Conservation (phyloP, 2,113 vertebrate genomes). For the Apodemus speciosus region DNA sequence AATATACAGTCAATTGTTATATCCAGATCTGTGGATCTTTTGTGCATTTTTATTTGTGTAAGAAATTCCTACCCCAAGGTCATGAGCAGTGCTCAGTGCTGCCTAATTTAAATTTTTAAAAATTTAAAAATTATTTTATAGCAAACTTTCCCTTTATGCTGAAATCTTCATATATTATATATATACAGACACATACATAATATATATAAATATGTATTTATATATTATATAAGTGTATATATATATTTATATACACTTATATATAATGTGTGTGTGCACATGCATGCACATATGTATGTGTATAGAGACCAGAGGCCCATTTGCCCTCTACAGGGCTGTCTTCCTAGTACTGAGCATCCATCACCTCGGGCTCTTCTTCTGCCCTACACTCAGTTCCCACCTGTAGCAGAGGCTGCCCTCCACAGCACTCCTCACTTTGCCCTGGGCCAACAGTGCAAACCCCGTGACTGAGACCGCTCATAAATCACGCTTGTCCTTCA, state of each 20-base stretch:
- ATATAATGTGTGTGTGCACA: not conserved
- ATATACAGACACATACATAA: not conserved
- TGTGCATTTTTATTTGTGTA: not conserved
- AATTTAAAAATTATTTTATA: not conserved
- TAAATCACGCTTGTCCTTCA: slow-evolving; percentile 43
- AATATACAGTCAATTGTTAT: not conserved
- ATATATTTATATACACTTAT: too few species aligned
- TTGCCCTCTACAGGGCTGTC: too few species aligned
- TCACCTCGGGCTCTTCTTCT: too few species aligned
- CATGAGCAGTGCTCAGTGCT: not conserved
- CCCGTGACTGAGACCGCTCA: not conserved
- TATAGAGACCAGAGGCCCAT: not conserved
- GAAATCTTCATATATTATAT: not conserved
- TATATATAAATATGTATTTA: not conserved
- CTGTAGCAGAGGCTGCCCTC: not conserved
- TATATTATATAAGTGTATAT: too few species aligned
- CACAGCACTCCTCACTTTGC: not conserved
- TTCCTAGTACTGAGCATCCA: not conserved
- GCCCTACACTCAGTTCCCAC: too few species aligned
- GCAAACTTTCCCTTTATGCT: not conserved
- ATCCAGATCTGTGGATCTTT: not conserved
- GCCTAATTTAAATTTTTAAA: not conserved
- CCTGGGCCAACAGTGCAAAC: accelerated
- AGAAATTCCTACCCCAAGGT: not conserved
- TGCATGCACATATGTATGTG: not conserved